Conservation (phyloP, 2,113 vertebrate genomes). For the Uria lomvia region DNA sequence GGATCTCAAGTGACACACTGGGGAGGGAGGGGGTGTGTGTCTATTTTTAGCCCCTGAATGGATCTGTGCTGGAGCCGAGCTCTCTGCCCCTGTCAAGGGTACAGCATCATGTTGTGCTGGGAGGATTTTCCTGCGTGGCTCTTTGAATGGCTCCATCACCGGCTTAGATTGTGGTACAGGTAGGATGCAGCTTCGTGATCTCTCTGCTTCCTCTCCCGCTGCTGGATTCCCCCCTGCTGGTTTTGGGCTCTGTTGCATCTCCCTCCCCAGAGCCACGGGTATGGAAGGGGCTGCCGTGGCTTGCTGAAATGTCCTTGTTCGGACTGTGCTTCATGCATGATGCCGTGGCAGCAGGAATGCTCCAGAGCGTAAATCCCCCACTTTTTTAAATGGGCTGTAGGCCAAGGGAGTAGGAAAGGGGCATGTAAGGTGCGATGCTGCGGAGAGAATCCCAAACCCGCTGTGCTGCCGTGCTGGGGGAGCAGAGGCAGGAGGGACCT, state of each 20-base stretch:
- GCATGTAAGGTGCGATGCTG: background rate
- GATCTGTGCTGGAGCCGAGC: background rate
- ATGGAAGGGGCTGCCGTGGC: fast-evolving
- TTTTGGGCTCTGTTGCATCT: background rate
- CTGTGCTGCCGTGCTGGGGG: background rate
- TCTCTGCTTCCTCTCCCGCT: background rate
- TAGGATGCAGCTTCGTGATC: background rate
- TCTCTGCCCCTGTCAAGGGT: background rate
- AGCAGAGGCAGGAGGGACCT: background rate
- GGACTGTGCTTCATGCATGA: background rate
- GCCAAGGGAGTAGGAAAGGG: background rate
- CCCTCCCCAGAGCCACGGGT: background rate
- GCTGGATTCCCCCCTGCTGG: background rate
- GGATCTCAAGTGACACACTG: slow-evolving; percentile 9
- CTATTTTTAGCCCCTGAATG: slow-evolving; percentile 67
- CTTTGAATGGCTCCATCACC: slow-evolving; percentile 14
- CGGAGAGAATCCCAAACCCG: background rate
- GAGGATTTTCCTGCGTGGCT: background rate
- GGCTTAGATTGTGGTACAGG: background rate
- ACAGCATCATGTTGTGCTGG: slow-evolving; percentile 28
- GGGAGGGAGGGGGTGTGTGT: background rate
- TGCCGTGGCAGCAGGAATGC: background rate
- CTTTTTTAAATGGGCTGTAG: fast-evolving
- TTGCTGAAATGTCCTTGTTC: background rate
- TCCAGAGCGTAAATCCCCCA: fast-evolving